Evolutionary conservation across 2,888 invertebrate genomes (phyloP), one percentile per base, ranked within the genome.

Genomic region (Acronicta psi): DNA sequence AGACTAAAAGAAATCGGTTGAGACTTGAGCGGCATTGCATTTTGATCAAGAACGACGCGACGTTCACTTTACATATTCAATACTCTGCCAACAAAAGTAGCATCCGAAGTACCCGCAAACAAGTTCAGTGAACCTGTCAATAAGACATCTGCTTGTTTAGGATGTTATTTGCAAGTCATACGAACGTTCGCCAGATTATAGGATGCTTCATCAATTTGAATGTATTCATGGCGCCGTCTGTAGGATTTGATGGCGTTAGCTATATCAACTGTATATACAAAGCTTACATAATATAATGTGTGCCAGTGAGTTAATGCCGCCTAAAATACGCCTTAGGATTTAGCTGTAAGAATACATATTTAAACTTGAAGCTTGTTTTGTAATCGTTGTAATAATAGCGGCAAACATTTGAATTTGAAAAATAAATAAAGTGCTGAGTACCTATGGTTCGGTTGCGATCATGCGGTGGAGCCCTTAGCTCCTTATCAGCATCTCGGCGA

Each of bases 141-240:
- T 85, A 83, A 82, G 80, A 82, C 87, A 87, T 88, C 83, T 87
- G 87, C 83, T 87, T 86, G 85, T 88, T 89, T 87, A 85, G 86
- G 82, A 81, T 81, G 79, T 62, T 82, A 89, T 89, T 90, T 88
- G 88, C 88, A 89, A 88, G 86, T 88, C 84, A 85, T 85, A 82
- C 79, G 69, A 76, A 70, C 56, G 68, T 59, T 62, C 61, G 56
- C 62, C 63, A 70, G 73, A 73, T 75, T 73, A 73, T 68, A 69
- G 73, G 70, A 74, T 61, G 71, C 72, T 73, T 70, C 73, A 66
- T 73, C 66, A 72, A 62, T 68, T 75, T 76, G 59, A 79, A 78
- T 78, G 70, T 73, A 76, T 79, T 76, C 73, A 69, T 70, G 68
- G 65, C 70, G 67, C 67, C 69, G 65, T 66, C 61, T 68, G 54